Evolutionary conservation across 2,888 invertebrate species (phyloP).

Genomic region (Sycophila texana): DNA sequence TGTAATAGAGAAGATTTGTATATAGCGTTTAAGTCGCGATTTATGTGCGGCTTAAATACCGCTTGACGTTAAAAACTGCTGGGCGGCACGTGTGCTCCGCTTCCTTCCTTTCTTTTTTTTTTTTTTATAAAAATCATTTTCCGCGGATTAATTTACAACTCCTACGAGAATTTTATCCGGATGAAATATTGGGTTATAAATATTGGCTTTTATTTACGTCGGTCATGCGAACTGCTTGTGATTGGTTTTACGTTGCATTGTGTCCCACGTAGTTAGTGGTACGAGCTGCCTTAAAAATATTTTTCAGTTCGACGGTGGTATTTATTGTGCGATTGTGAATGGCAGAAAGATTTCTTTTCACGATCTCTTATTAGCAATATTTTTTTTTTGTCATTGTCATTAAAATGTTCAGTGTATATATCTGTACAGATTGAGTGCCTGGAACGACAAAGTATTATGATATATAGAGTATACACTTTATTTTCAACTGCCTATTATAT

Average conservation of each 20-base stretch:
- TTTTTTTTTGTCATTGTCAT: too few relatives aligned
- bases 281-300: not conserved
- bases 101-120: not conserved
- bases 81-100: not conserved
- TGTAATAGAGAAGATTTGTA: conserved; percentile 47
- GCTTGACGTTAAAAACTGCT: conserved; percentile 17
- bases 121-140: conserved; percentile 37
- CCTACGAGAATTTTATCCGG: conserved; percentile 10
- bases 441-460: too few relatives aligned
- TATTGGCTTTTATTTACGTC: conserved; percentile 36
- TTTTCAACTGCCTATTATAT: too few relatives aligned
- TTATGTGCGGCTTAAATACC: conserved; percentile 45
- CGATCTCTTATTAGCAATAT: not conserved
- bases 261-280: not conserved
- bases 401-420: too few relatives aligned
- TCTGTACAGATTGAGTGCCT: too few relatives aligned
- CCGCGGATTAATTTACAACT: conserved; percentile 46
- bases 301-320: not conserved
- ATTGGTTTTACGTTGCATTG: conserved; percentile 27
- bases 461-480: too few relatives aligned
- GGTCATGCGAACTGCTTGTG: conserved; percentile 27
- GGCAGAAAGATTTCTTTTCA: not conserved
- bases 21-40: conserved; percentile 46
- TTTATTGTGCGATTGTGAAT: not conserved
- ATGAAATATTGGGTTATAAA: conserved; percentile 48